A percentile compares a stretch with the other conserved stretches of the same genome.
Conservation (phyloP, 2,113 vertebrate species). For the Anas platyrhynchos region DNA sequence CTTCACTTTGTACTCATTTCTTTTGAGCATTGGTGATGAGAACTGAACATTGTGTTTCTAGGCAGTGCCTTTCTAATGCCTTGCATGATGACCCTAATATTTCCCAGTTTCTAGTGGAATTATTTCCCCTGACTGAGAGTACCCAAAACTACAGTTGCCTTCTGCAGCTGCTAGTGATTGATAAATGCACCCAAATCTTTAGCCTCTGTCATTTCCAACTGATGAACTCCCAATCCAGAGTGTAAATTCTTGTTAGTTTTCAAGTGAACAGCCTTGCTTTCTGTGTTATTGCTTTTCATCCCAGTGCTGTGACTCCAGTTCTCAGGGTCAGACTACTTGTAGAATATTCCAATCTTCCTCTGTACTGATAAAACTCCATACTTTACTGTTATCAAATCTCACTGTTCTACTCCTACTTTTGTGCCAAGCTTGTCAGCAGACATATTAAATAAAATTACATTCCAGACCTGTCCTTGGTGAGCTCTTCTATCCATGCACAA, state of each 20-base stretch:
- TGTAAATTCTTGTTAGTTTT: not conserved
- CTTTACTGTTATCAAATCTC: not conserved
- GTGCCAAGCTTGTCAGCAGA: not conserved
- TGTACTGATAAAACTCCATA: not conserved
- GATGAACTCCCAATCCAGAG: not conserved
- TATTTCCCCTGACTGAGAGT: not conserved
- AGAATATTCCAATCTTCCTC: not conserved
- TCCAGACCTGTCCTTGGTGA: not conserved
- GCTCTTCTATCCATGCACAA: not conserved
- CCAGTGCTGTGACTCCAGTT: not conserved
- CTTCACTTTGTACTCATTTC: not conserved
- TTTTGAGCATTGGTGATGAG: not conserved
- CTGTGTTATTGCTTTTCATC: slow-evolving; percentile 12
- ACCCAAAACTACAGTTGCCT: not conserved
- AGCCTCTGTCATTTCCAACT: not conserved
- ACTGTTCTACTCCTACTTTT: not conserved
- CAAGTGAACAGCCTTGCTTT: not conserved
- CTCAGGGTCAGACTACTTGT: slow-evolving; percentile 13
- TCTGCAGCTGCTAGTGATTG: not conserved
- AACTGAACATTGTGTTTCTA: not conserved
- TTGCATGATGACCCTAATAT: not conserved
- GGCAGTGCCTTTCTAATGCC: not conserved
- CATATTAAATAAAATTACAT: not conserved
- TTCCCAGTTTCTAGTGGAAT: not conserved
- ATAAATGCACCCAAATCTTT: not conserved